These are phyloP conservation scores for Busseola fusca DNA, from an alignment of 2,888 invertebrate species.

Conservation along the genomic window DNA sequence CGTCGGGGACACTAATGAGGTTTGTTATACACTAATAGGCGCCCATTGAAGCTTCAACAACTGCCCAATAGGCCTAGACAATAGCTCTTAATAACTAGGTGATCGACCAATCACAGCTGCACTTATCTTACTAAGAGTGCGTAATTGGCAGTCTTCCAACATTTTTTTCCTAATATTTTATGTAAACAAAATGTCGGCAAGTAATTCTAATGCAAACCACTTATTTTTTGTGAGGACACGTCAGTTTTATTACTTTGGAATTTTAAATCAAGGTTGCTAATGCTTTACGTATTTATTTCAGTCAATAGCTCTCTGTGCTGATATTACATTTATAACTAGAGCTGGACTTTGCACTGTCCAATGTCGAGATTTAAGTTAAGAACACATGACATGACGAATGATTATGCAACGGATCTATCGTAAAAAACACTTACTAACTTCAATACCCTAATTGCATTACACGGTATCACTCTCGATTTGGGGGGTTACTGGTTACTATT, in stretches of 20 bases:
- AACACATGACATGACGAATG: background rate
- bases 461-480: background rate
- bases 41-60: background rate
- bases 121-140: background rate
- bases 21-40: too few species aligned
- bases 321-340: slow-evolving; percentile 9
- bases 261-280: slow-evolving; percentile 19
- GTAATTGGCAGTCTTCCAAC: background rate
- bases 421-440: too few species aligned
- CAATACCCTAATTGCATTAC: background rate
- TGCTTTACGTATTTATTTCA: slow-evolving; percentile 4
- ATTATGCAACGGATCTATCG: background rate
- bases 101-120: background rate
- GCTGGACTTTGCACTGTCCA: slow-evolving; percentile 32
- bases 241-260: background rate
- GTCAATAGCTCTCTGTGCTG: background rate
- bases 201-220: slow-evolving; percentile 17
- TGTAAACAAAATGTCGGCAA: slow-evolving; percentile 12
- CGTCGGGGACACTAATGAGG: slow-evolving; percentile 73
- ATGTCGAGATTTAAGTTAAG: background rate
- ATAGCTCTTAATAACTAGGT: background rate
- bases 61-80: background rate
- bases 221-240: background rate
- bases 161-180: slow-evolving; percentile 14
- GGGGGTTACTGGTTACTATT: too few species aligned